A percentile compares a stretch with the other conserved stretches of the same genome.
phyloP scores from a whole-genome alignment of 2,888 invertebrate species.

The Tribolium freemani region DNA sequence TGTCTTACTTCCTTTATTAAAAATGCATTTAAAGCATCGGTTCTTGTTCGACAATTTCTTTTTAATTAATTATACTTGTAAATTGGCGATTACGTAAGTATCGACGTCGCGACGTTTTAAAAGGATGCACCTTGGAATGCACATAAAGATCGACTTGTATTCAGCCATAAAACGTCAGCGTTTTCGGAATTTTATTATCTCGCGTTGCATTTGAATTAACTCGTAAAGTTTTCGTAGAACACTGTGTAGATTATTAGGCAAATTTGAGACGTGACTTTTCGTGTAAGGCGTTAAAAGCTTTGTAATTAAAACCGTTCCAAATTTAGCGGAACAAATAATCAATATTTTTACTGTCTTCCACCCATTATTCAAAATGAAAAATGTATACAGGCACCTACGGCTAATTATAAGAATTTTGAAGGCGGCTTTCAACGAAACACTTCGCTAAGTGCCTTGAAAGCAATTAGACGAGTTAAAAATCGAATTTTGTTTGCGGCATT shows the following conservation, averaged over 20 bases:
- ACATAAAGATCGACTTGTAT: neutral
- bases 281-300: neutral
- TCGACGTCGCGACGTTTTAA: neutral
- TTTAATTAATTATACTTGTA: too few relatives aligned
- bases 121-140: neutral
- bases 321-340: neutral
- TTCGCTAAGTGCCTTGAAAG: conserved; percentile 11
- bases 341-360: neutral
- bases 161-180: neutral
- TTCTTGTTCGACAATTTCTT: too few relatives aligned
- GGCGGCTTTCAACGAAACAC: conserved; percentile 8
- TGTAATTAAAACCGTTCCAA: neutral
- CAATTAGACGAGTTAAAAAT: conserved; percentile 10
- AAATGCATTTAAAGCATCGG: too few relatives aligned
- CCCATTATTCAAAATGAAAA: neutral
- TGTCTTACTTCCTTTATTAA: neutral
- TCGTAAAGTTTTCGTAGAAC: neutral
- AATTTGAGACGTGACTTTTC: neutral
- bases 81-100: neutral
- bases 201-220: too few relatives aligned
- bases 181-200: too few relatives aligned
- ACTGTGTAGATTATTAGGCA: neutral
- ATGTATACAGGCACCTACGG: conserved; percentile 3
- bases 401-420: conserved; percentile 7
- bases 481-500: conserved; percentile 15